Evolutionary conservation across 2,113 vertebrate genomes (phyloP).

Genomic region (Balaeniceps rex): DNA sequence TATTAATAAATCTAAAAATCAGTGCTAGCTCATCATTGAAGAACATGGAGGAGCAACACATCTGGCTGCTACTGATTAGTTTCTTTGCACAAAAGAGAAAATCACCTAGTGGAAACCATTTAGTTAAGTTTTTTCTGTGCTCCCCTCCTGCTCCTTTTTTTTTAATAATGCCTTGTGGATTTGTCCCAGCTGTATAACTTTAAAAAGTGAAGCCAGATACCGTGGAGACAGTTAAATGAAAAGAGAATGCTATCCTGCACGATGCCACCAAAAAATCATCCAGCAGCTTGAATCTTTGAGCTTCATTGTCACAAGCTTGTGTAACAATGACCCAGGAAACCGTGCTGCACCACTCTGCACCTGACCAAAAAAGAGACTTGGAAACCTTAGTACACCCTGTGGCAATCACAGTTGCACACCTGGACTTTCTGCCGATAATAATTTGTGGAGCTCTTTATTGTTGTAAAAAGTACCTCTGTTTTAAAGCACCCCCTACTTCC

Average conservation of each 20-base stretch:
- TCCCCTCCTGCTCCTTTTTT: background rate
- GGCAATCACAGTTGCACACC: background rate
- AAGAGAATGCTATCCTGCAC: background rate
- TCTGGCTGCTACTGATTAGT: background rate
- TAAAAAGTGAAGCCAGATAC: background rate
- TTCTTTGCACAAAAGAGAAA: background rate
- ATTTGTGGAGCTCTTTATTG: background rate
- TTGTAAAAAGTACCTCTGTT: background rate
- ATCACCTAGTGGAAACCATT: background rate
- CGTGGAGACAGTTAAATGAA: background rate
- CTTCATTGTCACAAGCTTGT: background rate
- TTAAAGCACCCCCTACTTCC: background rate
- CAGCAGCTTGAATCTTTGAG: background rate
- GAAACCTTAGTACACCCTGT: background rate
- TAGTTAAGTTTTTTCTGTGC: background rate
- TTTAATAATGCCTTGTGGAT: background rate
- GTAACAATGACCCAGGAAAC: background rate
- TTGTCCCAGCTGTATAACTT: background rate
- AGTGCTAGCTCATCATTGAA: background rate
- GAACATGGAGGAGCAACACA: background rate
- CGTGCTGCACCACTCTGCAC: background rate
- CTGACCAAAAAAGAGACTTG: background rate
- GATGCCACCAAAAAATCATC: background rate
- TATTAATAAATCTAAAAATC: background rate
- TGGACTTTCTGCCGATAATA: background rate